A percentile compares a stretch with the other conserved stretches of the same genome.
Evolutionary conservation across 2,113 vertebrate genomes (phyloP).

Genomic region (Porphyrio hochstetteri): DNA sequence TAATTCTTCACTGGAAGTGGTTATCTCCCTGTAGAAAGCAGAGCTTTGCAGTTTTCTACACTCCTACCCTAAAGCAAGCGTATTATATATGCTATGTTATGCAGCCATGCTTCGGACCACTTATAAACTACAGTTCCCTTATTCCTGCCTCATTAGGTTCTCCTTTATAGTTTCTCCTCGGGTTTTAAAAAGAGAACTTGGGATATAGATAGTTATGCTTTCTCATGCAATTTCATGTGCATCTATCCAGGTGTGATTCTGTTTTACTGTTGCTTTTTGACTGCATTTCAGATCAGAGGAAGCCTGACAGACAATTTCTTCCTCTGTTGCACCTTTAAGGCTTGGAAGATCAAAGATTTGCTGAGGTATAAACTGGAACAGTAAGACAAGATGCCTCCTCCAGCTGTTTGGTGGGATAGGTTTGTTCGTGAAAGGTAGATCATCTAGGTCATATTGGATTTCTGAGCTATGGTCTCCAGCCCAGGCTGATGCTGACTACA

Average conservation of each 20-base stretch:
- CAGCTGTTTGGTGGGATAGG: background rate
- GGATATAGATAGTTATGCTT: background rate
- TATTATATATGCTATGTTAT: background rate
- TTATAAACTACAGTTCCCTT: background rate
- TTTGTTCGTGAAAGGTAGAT: background rate
- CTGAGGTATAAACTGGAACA: background rate
- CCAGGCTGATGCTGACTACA: accelerated
- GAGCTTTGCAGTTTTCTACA: background rate
- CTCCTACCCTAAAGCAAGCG: background rate
- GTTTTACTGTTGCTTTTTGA: background rate
- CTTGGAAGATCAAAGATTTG: background rate
- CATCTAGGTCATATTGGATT: background rate
- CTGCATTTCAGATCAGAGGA: background rate
- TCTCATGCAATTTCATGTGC: background rate
- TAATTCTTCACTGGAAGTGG: background rate
- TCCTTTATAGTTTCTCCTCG: background rate
- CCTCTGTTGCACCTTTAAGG: background rate
- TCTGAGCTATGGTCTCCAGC: background rate
- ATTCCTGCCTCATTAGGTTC: background rate
- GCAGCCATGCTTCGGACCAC: background rate
- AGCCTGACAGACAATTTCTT: background rate
- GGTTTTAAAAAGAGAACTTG: background rate
- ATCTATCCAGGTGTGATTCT: background rate
- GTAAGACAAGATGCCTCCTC: background rate
- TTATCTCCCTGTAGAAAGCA: background rate